Conservation (phyloP, 2,888 invertebrate genomes). For the Andrena minutula region DNA sequence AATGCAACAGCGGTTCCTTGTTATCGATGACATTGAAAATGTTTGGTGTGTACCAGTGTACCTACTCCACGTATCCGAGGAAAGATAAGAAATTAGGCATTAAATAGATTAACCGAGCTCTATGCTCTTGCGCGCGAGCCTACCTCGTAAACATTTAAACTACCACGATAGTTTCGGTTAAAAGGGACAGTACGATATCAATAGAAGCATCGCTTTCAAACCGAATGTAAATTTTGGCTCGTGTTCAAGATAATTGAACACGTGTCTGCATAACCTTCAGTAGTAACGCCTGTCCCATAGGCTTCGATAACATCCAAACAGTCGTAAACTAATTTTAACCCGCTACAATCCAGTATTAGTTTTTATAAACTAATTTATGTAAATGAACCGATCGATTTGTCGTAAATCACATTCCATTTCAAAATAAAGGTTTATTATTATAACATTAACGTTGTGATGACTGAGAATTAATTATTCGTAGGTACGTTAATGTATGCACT, state of each 20-base stretch:
- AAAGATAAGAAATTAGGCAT: slow-evolving; percentile 35
- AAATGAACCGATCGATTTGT: no score
- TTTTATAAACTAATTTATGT: no score
- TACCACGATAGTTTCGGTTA: neutral
- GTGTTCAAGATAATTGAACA: neutral
- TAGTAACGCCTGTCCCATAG: neutral
- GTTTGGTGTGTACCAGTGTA: neutral
- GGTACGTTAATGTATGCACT: no score
- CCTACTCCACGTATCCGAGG: neutral
- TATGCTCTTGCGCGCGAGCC: neutral
- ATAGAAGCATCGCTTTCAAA: neutral
- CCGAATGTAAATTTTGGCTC: neutral
- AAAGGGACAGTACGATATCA: neutral
- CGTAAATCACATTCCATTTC: no score
- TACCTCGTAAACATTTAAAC: neutral
- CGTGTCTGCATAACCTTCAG: neutral
- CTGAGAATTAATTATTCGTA: no score
- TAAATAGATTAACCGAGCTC: neutral
- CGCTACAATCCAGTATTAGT: neutral
- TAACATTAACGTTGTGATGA: no score
- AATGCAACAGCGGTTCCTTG: neutral
- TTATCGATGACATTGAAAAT: slow-evolving; percentile 34
- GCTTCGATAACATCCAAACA: neutral
- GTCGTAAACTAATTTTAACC: neutral
- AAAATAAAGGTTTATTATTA: no score